Evolutionary conservation across 2,888 invertebrate genomes (phyloP), one percentile per base, ranked within the genome.

Genomic region (Xestia c-nigrum): DNA sequence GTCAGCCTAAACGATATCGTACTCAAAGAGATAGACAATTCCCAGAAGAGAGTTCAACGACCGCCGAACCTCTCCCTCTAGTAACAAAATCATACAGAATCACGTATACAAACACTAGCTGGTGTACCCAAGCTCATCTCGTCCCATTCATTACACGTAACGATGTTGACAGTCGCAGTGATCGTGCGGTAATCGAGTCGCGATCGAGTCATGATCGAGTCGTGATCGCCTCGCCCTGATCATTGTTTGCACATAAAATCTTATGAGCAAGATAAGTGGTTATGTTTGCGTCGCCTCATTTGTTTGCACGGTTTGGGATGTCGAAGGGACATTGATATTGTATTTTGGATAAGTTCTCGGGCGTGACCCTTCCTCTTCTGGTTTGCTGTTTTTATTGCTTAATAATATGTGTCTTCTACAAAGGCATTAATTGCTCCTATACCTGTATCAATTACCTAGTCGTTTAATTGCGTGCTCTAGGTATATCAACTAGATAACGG

Each of bases 171-270:
- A 78, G 63, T 66, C 78, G 65, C 65, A 24, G 63, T 71, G 61
- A 78, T 86, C 83, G 84, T 52, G n/a, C 57, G 43, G 73, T 83
- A 68, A 83, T 85, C 83, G 85, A 38, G 50, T 40, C 83, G 74
- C 12, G 78, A 83, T 81, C 82, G 85, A 40, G 55, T 47, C 78
- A 69, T 61, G 82, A 83, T 84, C 75, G 71, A 21, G 47, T 24
- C 82, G 73, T 38, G 71, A 74, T 83, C 63, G 47, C 52, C 46
- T 52, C 31, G 57, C 46, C 47, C 38, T 84, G 72, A 86, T 84
- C 86, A 86, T 84, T 86, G 84, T 78, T 84, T 74, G 74, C 86
- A 24, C 72, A 83, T 84, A 69, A 83, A 83, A 74, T 78, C 69
- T 72, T 78, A 84, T 65, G 86, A 83, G 63, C 46, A 70, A 74